Evolutionary conservation across 2,797 vertebrate genomes (phyloP).

Genomic region (Corythornis leucogaster): DNA sequence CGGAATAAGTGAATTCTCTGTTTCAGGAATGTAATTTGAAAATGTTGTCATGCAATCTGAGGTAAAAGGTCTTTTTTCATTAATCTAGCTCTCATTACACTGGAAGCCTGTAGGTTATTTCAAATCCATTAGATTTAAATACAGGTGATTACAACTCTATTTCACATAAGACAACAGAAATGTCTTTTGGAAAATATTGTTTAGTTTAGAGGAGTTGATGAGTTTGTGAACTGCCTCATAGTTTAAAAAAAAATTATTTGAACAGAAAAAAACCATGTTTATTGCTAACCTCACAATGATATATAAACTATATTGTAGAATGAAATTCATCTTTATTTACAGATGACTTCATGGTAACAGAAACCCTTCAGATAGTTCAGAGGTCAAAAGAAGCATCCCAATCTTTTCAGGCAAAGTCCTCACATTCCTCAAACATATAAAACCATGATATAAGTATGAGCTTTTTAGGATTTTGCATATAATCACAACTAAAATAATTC

Average conservation of each 20-base stretch:
- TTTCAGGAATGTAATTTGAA: slow-evolving; percentile 95
- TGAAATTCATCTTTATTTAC: not conserved
- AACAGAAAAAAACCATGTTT: not conserved
- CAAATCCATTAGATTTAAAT: slow-evolving; percentile 95
- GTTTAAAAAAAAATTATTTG: slow-evolving; percentile 75
- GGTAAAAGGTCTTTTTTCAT: slow-evolving; percentile 89
- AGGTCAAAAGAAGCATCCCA: not conserved
- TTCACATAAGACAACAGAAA: slow-evolving; percentile 85
- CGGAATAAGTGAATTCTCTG: slow-evolving; percentile 98
- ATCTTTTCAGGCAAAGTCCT: not conserved
- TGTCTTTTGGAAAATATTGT: slow-evolving; percentile 83
- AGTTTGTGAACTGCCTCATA: slow-evolving; percentile 70
- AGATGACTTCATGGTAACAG: not conserved
- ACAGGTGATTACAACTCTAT: slow-evolving; percentile 89
- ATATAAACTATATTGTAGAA: not conserved
- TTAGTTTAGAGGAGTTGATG: slow-evolving; percentile 80
- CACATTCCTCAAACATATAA: not conserved
- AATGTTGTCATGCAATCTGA: slow-evolving; percentile 94
- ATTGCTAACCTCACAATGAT: not conserved
- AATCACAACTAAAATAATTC: not conserved
- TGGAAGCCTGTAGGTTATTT: slow-evolving; percentile 90
- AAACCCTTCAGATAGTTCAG: not conserved
- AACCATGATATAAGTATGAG: not conserved
- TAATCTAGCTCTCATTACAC: slow-evolving; percentile 94
- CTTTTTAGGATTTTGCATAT: not conserved